These are phyloP conservation scores for Agonopterix arenella DNA, from an alignment of 2,888 invertebrate species.

Conservation along the genomic window DNA sequence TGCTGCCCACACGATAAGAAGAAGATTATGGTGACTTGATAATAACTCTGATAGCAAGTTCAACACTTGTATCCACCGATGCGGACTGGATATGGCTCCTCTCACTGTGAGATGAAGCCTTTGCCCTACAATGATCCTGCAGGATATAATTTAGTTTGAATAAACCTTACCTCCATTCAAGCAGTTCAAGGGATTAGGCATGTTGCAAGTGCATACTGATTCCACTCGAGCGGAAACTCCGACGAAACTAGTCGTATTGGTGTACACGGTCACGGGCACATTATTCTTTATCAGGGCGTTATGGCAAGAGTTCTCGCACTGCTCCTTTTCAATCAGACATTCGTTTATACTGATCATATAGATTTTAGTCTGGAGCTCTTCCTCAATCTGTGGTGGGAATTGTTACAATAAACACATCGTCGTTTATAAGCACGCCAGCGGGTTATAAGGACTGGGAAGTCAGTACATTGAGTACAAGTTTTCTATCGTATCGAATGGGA, in stretches of 20 bases:
- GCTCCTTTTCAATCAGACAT: slow-evolving; percentile 85
- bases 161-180: slow-evolving; percentile 84
- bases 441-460: too few relatives aligned
- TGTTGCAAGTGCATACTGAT: slow-evolving; percentile 85
- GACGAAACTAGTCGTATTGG: slow-evolving; percentile 95
- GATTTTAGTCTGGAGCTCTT: slow-evolving; percentile 83
- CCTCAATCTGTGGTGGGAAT: slow-evolving; percentile 73
- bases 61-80: too few relatives aligned
- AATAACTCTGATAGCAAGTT: too few relatives aligned
- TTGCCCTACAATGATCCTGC: too few relatives aligned
- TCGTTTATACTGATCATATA: slow-evolving; percentile 95
- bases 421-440: too few relatives aligned
- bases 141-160: background rate
- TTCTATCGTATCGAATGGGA: too few relatives aligned
- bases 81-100: too few relatives aligned
- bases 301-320: slow-evolving; percentile 86
- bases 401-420: background rate
- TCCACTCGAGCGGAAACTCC: slow-evolving; percentile 92
- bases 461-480: too few relatives aligned
- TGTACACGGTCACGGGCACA: slow-evolving; percentile 89
- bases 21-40: too few relatives aligned
- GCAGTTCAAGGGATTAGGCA: slow-evolving; percentile 75
- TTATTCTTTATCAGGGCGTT: slow-evolving; percentile 85
- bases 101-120: too few relatives aligned
- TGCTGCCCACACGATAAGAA: too few relatives aligned